Percentiles rank a stretch among this genome's conserved stretches.
Conservation (phyloP, 1,140 invertebrate species). For the Palaemon carinicauda region DNA sequence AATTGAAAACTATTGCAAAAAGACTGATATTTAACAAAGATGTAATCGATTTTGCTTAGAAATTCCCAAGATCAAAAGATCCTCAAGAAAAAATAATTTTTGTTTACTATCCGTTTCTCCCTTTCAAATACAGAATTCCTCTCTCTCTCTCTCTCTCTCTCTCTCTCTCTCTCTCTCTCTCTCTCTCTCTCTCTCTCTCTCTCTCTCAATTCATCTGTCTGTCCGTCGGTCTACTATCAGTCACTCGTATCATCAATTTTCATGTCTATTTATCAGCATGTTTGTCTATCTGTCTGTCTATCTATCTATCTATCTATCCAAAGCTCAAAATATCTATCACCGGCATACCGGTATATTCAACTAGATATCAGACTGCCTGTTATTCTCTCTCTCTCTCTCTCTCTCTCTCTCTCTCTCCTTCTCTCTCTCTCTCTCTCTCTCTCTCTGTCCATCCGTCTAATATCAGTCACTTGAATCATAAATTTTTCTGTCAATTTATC, state of each 20-base stretch:
- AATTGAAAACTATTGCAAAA: no score
- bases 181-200: background rate
- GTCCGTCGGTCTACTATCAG: background rate
- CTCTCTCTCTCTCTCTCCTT: background rate
- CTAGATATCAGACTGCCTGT: no score
- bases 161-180: conserved; percentile 3
- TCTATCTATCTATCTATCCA: background rate
- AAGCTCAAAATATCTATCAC: no score
- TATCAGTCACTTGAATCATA: no score
- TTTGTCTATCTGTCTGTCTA: background rate
- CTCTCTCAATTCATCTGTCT: background rate
- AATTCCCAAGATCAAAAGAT: no score
- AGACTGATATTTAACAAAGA: no score
- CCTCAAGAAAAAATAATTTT: background rate
- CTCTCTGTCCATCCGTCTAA: background rate
- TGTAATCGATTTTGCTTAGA: no score
- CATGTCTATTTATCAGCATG: background rate
- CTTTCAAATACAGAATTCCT: background rate
- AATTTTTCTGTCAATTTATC: background rate
- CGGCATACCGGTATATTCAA: no score
- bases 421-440: background rate
- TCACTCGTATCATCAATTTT: no score
- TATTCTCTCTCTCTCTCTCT: background rate
- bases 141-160: background rate
- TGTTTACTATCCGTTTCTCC: background rate